Evolutionary conservation across 1,140 invertebrate species (phyloP).

Genomic region (Eufriesea mexicana): DNA sequence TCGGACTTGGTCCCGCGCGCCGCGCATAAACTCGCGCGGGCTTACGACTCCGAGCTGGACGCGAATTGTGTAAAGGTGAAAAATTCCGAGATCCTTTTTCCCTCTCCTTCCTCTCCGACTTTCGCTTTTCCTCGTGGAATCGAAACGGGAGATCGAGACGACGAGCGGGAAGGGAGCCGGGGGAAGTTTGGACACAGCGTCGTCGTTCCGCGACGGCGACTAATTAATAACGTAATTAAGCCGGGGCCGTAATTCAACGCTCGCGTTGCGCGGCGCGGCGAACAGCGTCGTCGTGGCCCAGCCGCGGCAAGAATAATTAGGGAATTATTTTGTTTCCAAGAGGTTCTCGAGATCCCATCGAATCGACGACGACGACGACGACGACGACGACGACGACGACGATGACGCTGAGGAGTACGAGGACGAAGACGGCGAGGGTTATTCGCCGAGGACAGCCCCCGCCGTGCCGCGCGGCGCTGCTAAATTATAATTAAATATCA

Average conservation of each 20-base stretch:
- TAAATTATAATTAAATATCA: constrained; percentile 80
- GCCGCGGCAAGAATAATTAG: constrained; percentile 72
- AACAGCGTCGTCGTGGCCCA: constrained; percentile 1
- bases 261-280: background rate
- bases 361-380: background rate
- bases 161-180: background rate
- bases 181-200: background rate
- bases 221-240: constrained; percentile 78
- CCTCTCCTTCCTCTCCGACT: background rate
- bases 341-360: constrained; percentile 71
- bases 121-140: background rate
- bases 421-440: background rate
- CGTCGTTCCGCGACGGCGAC: constrained; percentile 5
- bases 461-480: constrained; percentile 23
- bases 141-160: background rate
- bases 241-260: constrained; percentile 68
- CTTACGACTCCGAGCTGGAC: constrained; percentile 62
- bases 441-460: constrained; percentile 43
- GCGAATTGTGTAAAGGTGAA: too few relatives aligned
- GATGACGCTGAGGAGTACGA: too few relatives aligned
- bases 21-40: constrained; percentile 69
- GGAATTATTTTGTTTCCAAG: constrained; percentile 76
- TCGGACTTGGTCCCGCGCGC: constrained; percentile 8
- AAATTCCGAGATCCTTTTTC: too few relatives aligned
- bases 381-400: too few relatives aligned